A percentile compares a stretch with the other conserved stretches of the same genome.
Conservation (phyloP, 2,888 invertebrate species). For the Polymixis lichenea region DNA sequence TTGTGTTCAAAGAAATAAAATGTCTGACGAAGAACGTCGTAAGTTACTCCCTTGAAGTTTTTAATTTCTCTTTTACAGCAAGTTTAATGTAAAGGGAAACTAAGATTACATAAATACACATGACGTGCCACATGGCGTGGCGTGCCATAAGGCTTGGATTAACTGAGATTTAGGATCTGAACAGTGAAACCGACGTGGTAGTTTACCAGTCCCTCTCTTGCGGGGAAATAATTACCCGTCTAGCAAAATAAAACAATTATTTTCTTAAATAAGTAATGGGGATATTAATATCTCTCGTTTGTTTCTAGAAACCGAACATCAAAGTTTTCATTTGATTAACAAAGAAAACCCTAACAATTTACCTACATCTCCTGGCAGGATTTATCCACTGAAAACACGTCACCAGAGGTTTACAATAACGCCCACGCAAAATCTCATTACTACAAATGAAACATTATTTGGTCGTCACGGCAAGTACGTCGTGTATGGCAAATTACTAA, state of each 20-base stretch:
- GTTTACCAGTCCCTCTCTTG: slow-evolving; percentile 2
- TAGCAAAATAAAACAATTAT: neutral
- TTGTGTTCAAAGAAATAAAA: neutral
- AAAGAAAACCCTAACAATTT: slow-evolving; percentile 24
- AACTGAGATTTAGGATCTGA: slow-evolving; percentile 33
- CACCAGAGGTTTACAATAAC: slow-evolving; percentile 36
- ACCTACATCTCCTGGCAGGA: slow-evolving; percentile 27
- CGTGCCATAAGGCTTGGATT: slow-evolving; percentile 29
- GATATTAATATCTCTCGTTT: slow-evolving; percentile 2
- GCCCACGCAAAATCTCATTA: slow-evolving; percentile 55
- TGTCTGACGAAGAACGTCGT: neutral
- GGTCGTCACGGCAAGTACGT: slow-evolving; percentile 36
- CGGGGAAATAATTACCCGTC: neutral
- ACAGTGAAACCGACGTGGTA: slow-evolving; percentile 10
- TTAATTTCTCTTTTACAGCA: slow-evolving; percentile 11
- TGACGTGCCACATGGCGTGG: slow-evolving; percentile 24
- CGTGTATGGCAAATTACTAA: slow-evolving; percentile 57
- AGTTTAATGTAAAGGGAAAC: slow-evolving; percentile 20
- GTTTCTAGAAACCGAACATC: slow-evolving; percentile 14
- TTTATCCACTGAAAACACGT: slow-evolving; percentile 44
- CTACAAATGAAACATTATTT: slow-evolving; percentile 59
- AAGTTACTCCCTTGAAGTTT: neutral
- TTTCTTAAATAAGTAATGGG: neutral
- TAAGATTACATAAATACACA: slow-evolving; percentile 28
- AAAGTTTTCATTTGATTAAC: slow-evolving; percentile 30